A percentile compares a stretch with the other conserved stretches of the same genome.
Conservation (phyloP, 2,888 invertebrate genomes). For the Zhengitettix transpicula region DNA sequence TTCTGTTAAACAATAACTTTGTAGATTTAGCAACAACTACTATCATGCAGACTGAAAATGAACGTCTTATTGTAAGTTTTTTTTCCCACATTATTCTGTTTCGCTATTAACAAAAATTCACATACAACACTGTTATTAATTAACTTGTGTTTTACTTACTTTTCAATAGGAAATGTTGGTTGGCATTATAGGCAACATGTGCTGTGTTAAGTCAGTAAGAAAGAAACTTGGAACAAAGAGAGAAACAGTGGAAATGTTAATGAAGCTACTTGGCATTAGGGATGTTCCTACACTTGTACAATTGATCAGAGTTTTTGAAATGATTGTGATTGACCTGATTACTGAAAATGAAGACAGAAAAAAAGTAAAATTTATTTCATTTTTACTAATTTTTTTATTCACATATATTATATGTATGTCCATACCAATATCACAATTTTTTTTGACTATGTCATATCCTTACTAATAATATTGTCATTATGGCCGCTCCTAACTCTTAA, state of each 20-base stretch:
- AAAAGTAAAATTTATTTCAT: no score
- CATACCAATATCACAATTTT: no score
- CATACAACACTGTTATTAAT: no score
- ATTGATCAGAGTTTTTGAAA: slow-evolving; percentile 22
- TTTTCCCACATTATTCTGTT: no score
- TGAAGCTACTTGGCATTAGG: slow-evolving; percentile 39
- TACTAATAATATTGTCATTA: no score
- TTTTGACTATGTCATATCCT: no score
- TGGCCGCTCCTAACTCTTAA: no score
- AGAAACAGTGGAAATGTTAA: slow-evolving; percentile 36
- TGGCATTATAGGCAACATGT: slow-evolving; percentile 73
- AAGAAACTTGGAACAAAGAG: slow-evolving; percentile 36
- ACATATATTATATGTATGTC: no score
- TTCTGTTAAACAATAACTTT: slow-evolving; percentile 48
- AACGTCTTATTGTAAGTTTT: background rate
- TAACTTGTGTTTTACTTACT: background rate
- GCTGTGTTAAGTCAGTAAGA: slow-evolving; percentile 45
- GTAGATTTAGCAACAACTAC: slow-evolving; percentile 35
- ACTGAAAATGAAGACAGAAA: background rate
- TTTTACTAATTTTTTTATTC: no score
- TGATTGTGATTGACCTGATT: background rate
- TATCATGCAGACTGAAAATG: slow-evolving; percentile 25
- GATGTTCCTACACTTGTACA: slow-evolving; percentile 60
- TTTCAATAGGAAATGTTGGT: slow-evolving; percentile 54
- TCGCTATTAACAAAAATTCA: no score